Conservation (phyloP, 64 coral and sea anemone genomes). For the Montipora efflorescens region DNA sequence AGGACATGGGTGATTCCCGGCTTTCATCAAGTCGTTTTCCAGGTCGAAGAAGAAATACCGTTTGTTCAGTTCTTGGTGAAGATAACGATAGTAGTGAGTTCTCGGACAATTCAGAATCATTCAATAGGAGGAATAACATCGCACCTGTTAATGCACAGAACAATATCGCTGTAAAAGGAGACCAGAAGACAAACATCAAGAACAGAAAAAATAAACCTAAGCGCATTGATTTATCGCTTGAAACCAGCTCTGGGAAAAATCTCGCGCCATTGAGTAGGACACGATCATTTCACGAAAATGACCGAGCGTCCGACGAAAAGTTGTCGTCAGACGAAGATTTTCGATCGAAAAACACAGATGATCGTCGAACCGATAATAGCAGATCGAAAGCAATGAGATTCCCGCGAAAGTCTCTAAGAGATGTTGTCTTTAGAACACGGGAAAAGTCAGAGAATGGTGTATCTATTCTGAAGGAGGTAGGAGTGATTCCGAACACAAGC, state of each 20-base stretch:
- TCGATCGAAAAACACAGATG: neutral
- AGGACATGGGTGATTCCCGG: neutral
- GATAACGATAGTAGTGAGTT: neutral
- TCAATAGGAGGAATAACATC: neutral
- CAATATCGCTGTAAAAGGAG: neutral
- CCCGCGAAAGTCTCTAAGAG: neutral
- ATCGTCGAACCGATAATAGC: neutral
- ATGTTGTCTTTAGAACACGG: neutral
- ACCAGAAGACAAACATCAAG: neutral
- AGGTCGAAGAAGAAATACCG: neutral
- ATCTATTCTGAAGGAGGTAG: neutral
- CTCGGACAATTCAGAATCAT: neutral
- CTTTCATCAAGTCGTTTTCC: neutral
- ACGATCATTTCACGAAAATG: neutral
- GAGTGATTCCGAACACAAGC: neutral
- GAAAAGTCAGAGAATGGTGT: conserved; percentile 1
- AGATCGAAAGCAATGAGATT: neutral
- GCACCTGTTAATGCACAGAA: neutral
- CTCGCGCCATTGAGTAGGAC: neutral
- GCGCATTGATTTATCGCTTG: conserved; percentile 19
- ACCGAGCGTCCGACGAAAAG: neutral
- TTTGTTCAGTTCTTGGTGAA: neutral
- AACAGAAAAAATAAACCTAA: conserved; percentile 1
- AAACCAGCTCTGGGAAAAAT: neutral
- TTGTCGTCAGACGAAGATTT: neutral